A percentile compares a stretch with the other conserved stretches of the same genome.
Conservation (phyloP, 1,140 invertebrate genomes). For the Drosophila fuyamai region DNA sequence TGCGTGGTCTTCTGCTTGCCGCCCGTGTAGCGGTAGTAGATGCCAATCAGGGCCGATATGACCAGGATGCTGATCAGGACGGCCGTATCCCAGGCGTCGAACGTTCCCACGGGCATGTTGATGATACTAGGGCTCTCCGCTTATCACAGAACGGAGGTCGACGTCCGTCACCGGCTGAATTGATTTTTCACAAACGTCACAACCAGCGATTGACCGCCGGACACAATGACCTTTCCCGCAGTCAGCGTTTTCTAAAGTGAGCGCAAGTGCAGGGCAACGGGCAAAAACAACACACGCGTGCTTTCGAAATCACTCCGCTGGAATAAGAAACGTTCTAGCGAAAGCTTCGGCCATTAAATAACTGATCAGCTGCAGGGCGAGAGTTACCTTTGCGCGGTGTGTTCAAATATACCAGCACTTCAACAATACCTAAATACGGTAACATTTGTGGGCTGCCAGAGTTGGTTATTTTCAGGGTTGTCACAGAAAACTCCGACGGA, state of each 20-base stretch:
- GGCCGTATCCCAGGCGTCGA: constrained; percentile 87
- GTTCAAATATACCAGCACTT: not conserved
- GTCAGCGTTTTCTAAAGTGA: constrained; percentile 61
- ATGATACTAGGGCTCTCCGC: constrained; percentile 1
- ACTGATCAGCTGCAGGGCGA: constrained; percentile 1
- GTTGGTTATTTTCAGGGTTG: no score
- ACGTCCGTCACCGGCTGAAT: constrained; percentile 32
- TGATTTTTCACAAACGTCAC: constrained; percentile 63
- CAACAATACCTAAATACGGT: not conserved
- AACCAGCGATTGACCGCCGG: constrained; percentile 8
- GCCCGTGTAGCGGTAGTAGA: constrained; percentile 94
- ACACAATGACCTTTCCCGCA: constrained; percentile 60
- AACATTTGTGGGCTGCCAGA: no score
- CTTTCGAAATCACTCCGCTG: constrained; percentile 18
- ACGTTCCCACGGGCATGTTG: constrained; percentile 63
- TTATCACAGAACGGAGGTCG: constrained; percentile 12
- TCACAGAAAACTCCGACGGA: no score
- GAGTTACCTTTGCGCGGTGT: not conserved
- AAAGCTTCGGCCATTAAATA: constrained; percentile 32
- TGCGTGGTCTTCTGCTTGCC: constrained; percentile 93
- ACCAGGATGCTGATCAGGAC: constrained; percentile 88
- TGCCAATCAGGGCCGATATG: constrained; percentile 90
- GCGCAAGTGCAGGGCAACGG: constrained; percentile 30
- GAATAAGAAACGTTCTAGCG: constrained; percentile 12
- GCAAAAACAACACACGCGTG: constrained; percentile 37